A percentile compares a stretch with the other conserved stretches of the same genome.
Conservation (phyloP, 1,140 invertebrate genomes). For the Oncopodura yosiiana region DNA sequence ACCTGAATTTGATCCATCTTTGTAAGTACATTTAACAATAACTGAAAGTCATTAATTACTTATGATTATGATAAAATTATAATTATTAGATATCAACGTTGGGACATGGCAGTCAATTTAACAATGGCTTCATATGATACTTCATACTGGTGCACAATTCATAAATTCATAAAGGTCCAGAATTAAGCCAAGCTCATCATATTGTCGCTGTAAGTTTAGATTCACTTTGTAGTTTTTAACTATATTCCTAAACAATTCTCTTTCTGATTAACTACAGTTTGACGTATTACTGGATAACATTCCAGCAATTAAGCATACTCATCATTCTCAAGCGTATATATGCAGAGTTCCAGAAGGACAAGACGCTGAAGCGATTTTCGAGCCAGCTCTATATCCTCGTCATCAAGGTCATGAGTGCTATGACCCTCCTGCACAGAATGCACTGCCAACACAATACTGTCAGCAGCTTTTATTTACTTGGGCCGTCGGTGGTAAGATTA, state of each 20-base stretch:
- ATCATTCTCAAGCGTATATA: conserved; percentile 72
- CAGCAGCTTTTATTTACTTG: conserved; percentile 41
- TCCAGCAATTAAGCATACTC: conserved; percentile 34
- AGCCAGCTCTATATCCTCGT: neutral
- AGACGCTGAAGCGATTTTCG: conserved; percentile 29
- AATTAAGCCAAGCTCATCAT: conserved; percentile 58
- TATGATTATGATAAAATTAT: too few species aligned
- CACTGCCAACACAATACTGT: conserved; percentile 50
- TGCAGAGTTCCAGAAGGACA: conserved; percentile 46
- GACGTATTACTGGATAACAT: neutral
- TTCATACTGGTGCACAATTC: conserved; percentile 75
- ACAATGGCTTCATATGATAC: conserved; percentile 43
- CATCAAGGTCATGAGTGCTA: conserved; percentile 1
- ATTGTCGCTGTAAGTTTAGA: conserved; percentile 56
- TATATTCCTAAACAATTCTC: neutral
- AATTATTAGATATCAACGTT: neutral
- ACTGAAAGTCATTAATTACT: too few species aligned
- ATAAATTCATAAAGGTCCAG: conserved; percentile 57
- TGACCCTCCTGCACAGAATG: conserved; percentile 29
- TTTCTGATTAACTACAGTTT: neutral
- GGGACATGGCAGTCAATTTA: neutral
- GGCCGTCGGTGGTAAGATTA: conserved; percentile 50
- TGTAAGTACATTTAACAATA: conserved; percentile 8
- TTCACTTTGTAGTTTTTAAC: neutral
- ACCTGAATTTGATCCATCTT: neutral